Base-by-base conservation (phyloP, 1,140 invertebrate genomes). In the Pectinophora gossypiella region DNA sequence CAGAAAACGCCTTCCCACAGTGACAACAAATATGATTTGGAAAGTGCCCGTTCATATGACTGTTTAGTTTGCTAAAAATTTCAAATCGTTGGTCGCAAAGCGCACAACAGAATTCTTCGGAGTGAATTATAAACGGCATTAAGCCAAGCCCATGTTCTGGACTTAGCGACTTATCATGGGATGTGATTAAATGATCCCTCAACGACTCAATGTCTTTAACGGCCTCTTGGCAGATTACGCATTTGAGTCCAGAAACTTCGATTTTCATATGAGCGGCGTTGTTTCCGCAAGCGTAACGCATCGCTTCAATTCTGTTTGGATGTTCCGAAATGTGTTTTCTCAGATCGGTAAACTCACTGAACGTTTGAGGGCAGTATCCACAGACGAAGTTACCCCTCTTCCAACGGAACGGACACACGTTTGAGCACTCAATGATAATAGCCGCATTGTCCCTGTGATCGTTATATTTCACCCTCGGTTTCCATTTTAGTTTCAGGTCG, bases 381-480 rank as follows among this genome's bases (percentile, higher is more conserved):
- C 83, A 86, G 9, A 66, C 64, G 51, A 80, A 86, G 7, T 59
- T 48, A 1, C 83, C 80, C 3, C 79, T 58, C 23, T 68, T 73
- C 78, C 79, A 86, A 42, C 79, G 67, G 62, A 86, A 86, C 0
- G 83, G 83, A 44, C 68, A 68, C 9, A 58, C 80, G 58, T 83
- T 86, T 10, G 80, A 84, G 61, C 53, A 73, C 50, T 83, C 71
- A 43, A 86, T 62, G 49, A 86, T 77, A 35, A 79, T 66, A 6
- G 72, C 75, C 9, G 80, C 78, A 54, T 86, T 84, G 68, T 81
- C 69, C 61, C 77, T 86, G 54, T 79, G 69, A 69, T 83, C 83
- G 46, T 79, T 73, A 71, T 65, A 82, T 59, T 76, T 77, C 51
- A 72, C 69, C 59, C 58, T 68, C 48, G 72, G 65, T 70, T 68